Evolutionary conservation across 2,113 vertebrate genomes (phyloP), one percentile per base, ranked within the genome.

Genomic region (Lepidothrix coronata): DNA sequence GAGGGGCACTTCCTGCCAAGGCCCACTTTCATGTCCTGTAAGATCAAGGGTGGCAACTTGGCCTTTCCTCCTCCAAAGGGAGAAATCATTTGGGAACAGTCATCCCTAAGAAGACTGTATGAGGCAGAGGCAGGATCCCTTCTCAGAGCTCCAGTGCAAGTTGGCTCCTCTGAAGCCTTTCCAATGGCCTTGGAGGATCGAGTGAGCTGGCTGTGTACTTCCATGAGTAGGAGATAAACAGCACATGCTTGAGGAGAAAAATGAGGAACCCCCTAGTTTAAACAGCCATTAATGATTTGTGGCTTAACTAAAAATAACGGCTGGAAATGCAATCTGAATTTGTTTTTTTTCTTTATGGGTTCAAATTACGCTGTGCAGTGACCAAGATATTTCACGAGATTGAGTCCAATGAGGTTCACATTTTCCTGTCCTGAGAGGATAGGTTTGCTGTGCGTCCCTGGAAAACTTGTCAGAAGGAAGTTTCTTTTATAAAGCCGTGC

Each of bases 241-340:
- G 89, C 59, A 87, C 43, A 52, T n/a, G 57, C 52, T 68, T 35
- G 46, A 88, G 74, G 4, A 80, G 22, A 23, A 93, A 91, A 91
- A 91, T 58, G 54, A 0, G 0, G 71, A 96, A 70, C 27, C 23
- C 27, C 14, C 22, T 85, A 58, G 46, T 95, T 91, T 62, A 70
- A 94, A 93, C n/a, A 82, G 37, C 22, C 85, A 83, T 91, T 87
- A 94, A 95, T 76, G 66, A 58, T 61, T 93, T 95, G 81, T 83
- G 74, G 85, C 51, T 83, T 94, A 83, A 88, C 54, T 93, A 95
- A 96, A 95, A 90, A 91, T 72, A 91, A 86, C 46, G 54, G 14
- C 66, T 94, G 78, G 78, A 94, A 90, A 93, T 9, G n/a, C 19
- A 79, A 59, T 37, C 30, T 33, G 17, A 79, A 68, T 82, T 73